Evolutionary conservation across 2,888 invertebrate species (phyloP), one percentile per base, ranked within the genome.

Genomic region (Melanostoma scalare): DNA sequence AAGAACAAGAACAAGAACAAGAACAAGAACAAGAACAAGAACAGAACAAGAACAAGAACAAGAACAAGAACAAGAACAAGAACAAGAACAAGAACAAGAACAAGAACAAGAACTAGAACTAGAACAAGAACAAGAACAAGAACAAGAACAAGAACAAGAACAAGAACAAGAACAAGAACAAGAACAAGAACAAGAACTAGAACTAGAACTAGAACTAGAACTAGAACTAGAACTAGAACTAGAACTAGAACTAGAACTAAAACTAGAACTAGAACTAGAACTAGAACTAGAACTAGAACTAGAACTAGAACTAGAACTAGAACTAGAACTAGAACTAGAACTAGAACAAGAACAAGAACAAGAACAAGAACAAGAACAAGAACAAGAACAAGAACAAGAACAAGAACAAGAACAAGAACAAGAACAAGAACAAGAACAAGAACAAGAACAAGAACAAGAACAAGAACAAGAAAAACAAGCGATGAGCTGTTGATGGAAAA

Each of bases 1-100:
- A 48, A n/a, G 48, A 48, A 48, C 48, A 48, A 48, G 48, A 48
- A 48, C 48, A 48, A 48, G 48, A 48, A 48, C 48, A 48, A 48
- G 48, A 48, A 48, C 48, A 48, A 48, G 48, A 48, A 48, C 48
- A 48, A 48, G 48, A 48, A 48, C 48, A 48, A 48, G 48, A 48
- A 48, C 48, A 48, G 48, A 48, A 48, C 48, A 48, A 48, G 48
- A 48, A 48, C 48, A 48, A 48, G 48, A 48, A 48, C 48, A 48
- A 48, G 48, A 48, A 48, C 48, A 48, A 48, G 48, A 48, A 48
- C 48, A 48, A 48, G 48, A 48, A 48, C 48, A 48, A 48, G 48
- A 48, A 48, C 48, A 48, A 48, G 48, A 48, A 48, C 48, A 48
- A 48, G 48, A 48, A 48, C 48, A 48, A 48, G 48, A 48, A 48